Conservation (phyloP, 2,797 vertebrate genomes). For the Sebastes vulpes region DNA sequence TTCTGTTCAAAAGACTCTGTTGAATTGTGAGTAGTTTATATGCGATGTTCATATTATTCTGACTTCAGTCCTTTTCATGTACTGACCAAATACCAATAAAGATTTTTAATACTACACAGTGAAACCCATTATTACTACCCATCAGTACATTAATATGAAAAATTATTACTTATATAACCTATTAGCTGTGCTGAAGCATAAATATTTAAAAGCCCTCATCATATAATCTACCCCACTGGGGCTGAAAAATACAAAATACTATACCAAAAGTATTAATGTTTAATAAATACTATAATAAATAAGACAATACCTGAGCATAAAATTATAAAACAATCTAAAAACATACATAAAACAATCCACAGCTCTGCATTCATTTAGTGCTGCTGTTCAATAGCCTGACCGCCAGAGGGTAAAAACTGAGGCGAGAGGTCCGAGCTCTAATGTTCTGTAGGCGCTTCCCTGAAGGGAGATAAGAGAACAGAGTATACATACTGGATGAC, state of each 20-base stretch:
- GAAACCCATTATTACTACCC: conserved; percentile 53
- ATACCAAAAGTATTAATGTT: background rate
- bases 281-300: too few species aligned
- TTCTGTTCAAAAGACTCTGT: conserved; percentile 89
- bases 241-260: background rate
- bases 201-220: background rate
- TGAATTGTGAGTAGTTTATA: conserved; percentile 96
- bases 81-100: conserved; percentile 99
- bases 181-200: background rate
- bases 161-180: background rate
- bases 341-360: too few species aligned
- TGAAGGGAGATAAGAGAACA: too few species aligned
- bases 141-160: background rate
- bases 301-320: too few species aligned
- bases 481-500: too few species aligned
- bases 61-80: conserved; percentile 99
- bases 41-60: conserved; percentile 97
- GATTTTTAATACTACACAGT: conserved; percentile 93
- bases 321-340: too few species aligned
- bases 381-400: too few species aligned
- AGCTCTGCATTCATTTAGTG: background rate
- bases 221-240: background rate
- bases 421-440: too few species aligned
- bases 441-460: too few species aligned
- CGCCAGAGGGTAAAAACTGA: too few species aligned